phyloP scores from a whole-genome alignment of 1,140 invertebrate genomes.

The Ceratoteleas bidentatus region DNA sequence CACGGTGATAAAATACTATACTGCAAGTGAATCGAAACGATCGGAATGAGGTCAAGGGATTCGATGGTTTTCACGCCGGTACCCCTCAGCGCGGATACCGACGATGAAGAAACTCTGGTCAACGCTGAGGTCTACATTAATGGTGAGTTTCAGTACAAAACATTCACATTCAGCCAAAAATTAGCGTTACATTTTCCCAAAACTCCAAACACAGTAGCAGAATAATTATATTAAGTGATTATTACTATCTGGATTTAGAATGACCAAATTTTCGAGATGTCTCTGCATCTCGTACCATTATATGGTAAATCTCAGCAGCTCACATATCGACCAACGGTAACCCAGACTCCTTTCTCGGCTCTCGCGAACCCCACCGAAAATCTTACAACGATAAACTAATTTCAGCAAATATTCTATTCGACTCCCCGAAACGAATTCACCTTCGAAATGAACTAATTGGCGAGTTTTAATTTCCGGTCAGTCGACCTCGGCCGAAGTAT shows the following conservation, averaged over 20 bases:
- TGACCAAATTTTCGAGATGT: neutral
- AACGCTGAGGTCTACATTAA: conserved; percentile 80
- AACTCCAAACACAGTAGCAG: neutral
- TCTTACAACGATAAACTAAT: conserved; percentile 8
- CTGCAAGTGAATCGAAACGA: conserved; percentile 36
- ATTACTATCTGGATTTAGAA: neutral
- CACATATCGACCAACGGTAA: conserved; percentile 49
- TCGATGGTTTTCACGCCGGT: conserved; percentile 79
- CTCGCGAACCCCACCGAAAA: neutral
- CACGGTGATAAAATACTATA: conserved; percentile 22
- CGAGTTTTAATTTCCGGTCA: conserved; percentile 34
- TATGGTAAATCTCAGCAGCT: conserved; percentile 27
- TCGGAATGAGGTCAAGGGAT: conserved; percentile 77
- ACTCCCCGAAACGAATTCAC: conserved; percentile 7
- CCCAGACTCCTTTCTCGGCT: neutral
- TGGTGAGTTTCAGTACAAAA: conserved; percentile 68
- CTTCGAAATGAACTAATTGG: conserved; percentile 5
- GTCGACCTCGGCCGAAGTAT: conserved; percentile 25
- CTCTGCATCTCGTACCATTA: neutral
- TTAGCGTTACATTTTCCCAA: neutral
- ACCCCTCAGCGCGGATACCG: conserved; percentile 79
- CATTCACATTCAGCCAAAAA: neutral
- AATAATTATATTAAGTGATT: no score
- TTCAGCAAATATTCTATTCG: conserved; percentile 14
- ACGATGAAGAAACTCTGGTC: conserved; percentile 79